A percentile compares a stretch with the other conserved stretches of the same genome.
Evolutionary conservation across 2,888 invertebrate species (phyloP).

Genomic region (Endotricha flammealis): DNA sequence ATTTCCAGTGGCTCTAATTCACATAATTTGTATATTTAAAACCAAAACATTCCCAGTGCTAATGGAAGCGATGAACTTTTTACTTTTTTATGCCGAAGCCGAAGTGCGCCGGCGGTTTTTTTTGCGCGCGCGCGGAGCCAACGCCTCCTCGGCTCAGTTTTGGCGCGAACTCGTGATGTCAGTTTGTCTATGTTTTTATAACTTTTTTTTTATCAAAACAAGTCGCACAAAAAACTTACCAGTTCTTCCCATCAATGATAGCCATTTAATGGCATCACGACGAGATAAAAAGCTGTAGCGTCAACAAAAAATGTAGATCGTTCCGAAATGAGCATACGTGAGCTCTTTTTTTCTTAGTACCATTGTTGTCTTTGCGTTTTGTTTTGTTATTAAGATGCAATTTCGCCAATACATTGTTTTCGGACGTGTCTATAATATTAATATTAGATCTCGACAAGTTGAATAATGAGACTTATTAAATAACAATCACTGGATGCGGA

Average conservation of each 20-base stretch:
- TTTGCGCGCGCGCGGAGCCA: constrained; percentile 22
- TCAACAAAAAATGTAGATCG: constrained; percentile 36
- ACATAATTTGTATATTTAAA: constrained; percentile 12
- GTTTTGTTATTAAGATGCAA: constrained; percentile 25
- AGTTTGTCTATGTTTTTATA: constrained; percentile 37
- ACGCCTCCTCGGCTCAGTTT: constrained; percentile 32
- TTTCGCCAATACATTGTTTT: constrained; percentile 12
- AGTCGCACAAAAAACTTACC: constrained; percentile 28
- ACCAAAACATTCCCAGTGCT: constrained; percentile 10
- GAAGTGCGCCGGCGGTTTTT: constrained; percentile 18
- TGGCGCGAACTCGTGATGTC: constrained; percentile 42
- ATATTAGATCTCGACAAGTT: background rate
- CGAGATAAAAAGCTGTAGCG: constrained; percentile 28
- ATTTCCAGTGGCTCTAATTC: constrained; percentile 10
- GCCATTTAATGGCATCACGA: constrained; percentile 48
- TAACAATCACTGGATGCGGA: constrained; percentile 1
- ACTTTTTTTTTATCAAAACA: constrained; percentile 29
- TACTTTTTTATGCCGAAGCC: constrained; percentile 14
- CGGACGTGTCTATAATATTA: background rate
- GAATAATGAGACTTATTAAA: constrained; percentile 3
- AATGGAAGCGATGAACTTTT: constrained; percentile 17
- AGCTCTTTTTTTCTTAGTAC: constrained; percentile 24
- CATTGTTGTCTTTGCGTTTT: constrained; percentile 24
- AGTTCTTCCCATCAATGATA: constrained; percentile 50
- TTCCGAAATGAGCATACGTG: constrained; percentile 34